These are phyloP conservation scores for Hermetia illucens DNA, from an alignment of 1,140 invertebrate species.

Conservation along the genomic window DNA sequence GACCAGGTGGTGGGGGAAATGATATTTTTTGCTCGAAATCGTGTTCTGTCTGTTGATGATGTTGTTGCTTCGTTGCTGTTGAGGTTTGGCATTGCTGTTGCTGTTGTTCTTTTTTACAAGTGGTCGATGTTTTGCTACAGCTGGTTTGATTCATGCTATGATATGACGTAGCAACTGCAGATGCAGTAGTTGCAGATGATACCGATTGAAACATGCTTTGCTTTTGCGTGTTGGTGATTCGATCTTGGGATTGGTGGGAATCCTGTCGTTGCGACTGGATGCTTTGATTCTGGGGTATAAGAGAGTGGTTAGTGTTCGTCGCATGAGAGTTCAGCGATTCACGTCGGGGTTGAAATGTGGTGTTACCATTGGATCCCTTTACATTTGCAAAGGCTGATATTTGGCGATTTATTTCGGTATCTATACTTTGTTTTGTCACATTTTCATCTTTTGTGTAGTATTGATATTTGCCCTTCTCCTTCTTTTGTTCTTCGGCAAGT, in stretches of 20 bases:
- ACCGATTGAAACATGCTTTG: not conserved
- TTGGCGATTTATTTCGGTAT: conserved; percentile 15
- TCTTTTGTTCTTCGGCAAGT: not conserved
- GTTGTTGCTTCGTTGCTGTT: too few relatives aligned
- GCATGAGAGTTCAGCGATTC: not conserved
- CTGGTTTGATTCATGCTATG: not conserved
- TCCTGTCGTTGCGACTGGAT: too few relatives aligned
- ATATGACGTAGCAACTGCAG: too few relatives aligned
- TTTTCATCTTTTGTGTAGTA: conserved; percentile 5
- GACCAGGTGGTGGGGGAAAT: not conserved
- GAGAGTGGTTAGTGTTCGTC: conserved; percentile 12
- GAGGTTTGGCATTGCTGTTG: too few relatives aligned
- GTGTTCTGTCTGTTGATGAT: too few relatives aligned
- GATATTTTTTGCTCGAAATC: too few relatives aligned
- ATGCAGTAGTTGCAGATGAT: not conserved
- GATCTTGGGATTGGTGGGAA: too few relatives aligned
- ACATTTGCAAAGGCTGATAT: conserved; percentile 12
- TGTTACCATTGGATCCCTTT: not conserved
- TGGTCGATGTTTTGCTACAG: too few relatives aligned
- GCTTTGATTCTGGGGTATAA: not conserved
- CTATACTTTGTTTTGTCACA: conserved; percentile 8
- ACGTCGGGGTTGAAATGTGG: conserved; percentile 3
- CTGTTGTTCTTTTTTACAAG: too few relatives aligned
- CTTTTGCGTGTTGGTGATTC: too few relatives aligned
- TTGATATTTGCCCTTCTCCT: not conserved